These are phyloP conservation scores for Branchipolynoe longqiensis DNA, from an alignment of 2,888 invertebrate species.

Conservation along the genomic window DNA sequence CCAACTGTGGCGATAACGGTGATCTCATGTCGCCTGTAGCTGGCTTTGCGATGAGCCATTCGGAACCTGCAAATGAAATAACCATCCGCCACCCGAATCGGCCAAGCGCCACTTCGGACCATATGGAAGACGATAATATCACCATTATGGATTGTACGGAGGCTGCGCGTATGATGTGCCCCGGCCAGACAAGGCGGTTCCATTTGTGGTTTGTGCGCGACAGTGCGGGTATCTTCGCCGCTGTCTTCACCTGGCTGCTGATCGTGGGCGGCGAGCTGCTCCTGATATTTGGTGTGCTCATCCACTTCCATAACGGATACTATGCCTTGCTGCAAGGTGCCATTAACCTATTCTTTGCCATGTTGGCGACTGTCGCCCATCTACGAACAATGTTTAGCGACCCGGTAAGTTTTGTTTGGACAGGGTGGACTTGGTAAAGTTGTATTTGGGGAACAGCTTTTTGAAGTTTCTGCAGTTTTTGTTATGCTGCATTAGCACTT, in stretches of 20 bases:
- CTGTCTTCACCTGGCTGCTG: slow-evolving; percentile 90
- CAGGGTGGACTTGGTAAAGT: too few species aligned
- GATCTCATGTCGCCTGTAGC: background rate
- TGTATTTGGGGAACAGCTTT: too few species aligned
- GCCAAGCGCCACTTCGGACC: background rate
- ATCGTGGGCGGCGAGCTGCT: slow-evolving; percentile 94
- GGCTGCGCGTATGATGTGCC: background rate
- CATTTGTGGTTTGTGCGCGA: slow-evolving; percentile 88
- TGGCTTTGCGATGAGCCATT: background rate
- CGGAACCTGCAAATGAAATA: too few species aligned
- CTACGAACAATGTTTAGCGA: slow-evolving; percentile 60
- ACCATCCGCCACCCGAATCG: background rate
- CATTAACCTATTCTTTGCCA: slow-evolving; percentile 89
- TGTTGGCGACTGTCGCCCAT: slow-evolving; percentile 84
- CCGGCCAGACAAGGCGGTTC: background rate
- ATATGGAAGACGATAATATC: slow-evolving; percentile 53
- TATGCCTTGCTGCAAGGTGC: slow-evolving; percentile 86
- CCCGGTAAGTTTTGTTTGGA: slow-evolving; percentile 64
- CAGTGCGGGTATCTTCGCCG: slow-evolving; percentile 92
- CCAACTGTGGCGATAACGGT: background rate
- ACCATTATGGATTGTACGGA: slow-evolving; percentile 13
- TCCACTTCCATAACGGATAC: slow-evolving; percentile 87
- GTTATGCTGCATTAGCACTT: too few species aligned
- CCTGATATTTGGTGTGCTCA: slow-evolving; percentile 89
- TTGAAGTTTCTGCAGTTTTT: too few species aligned